phyloP scores from a whole-genome alignment of 2,888 invertebrate genomes.

The Mythimna impura region DNA sequence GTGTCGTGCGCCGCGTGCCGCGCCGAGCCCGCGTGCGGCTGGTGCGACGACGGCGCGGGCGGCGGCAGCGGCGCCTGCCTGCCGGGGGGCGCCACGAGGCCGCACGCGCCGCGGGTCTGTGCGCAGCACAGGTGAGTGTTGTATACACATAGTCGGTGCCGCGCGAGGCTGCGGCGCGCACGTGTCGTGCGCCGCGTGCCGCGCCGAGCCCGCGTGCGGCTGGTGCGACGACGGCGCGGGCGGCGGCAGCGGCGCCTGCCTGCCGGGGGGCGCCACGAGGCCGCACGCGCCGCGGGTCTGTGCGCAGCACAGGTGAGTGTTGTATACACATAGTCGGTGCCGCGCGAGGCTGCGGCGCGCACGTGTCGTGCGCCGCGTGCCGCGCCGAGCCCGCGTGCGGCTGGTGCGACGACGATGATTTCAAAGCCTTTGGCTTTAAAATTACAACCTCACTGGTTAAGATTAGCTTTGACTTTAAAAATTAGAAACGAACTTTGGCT shows the following conservation, averaged over 20 bases:
- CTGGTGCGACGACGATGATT: conserved; percentile 99
- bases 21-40: conserved; percentile 98
- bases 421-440: no score
- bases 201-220: conserved; percentile 98
- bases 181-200: conserved; percentile 95
- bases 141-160: no score
- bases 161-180: conserved; percentile 91
- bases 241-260: conserved; percentile 96
- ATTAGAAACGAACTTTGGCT: no score
- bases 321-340: no score
- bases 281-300: conserved; percentile 91
- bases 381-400: conserved; percentile 98
- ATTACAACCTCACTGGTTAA: no score
- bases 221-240: conserved; percentile 99
- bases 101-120: conserved; percentile 91
- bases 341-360: conserved; percentile 91
- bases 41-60: conserved; percentile 98
- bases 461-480: no score
- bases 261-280: conserved; percentile 95
- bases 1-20: conserved; percentile 96
- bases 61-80: conserved; percentile 97
- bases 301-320: conserved; percentile 87
- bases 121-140: conserved; percentile 87
- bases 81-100: conserved; percentile 94
- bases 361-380: conserved; percentile 95